These are phyloP conservation scores for Halcyon chelicuti DNA, from an alignment of 2,797 vertebrate genomes.

Conservation along the genomic window DNA sequence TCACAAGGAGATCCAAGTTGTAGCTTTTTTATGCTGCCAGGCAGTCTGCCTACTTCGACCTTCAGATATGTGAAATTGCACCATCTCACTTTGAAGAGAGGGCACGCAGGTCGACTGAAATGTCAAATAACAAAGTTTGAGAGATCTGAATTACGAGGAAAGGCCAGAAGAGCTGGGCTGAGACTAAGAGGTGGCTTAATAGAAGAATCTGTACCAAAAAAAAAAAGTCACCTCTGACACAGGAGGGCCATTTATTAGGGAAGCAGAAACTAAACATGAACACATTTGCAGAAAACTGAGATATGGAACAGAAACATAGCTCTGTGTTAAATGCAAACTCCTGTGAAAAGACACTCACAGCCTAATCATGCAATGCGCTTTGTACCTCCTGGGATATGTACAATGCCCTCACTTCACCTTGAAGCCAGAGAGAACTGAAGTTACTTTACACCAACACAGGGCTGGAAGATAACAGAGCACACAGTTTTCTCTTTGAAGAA, in stretches of 20 bases:
- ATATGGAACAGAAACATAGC: neutral
- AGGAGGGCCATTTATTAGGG: neutral
- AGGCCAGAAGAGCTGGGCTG: conserved; percentile 7
- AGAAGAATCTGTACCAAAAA: neutral
- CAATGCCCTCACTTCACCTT: conserved; percentile 20
- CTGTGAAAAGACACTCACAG: neutral
- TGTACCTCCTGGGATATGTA: neutral
- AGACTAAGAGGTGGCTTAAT: neutral
- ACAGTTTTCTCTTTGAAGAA: neutral
- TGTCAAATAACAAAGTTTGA: conserved; percentile 15
- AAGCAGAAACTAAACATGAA: conserved; percentile 8
- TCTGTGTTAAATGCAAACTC: neutral
- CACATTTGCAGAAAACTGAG: neutral
- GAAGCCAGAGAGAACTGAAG: neutral
- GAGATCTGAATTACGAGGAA: conserved; percentile 39
- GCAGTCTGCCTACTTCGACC: conserved; percentile 23
- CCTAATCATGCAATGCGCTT: neutral
- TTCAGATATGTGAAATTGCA: conserved; percentile 48
- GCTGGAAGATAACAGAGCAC: neutral
- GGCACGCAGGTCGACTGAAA: neutral
- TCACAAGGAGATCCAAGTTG: conserved; percentile 25
- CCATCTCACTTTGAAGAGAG: conserved; percentile 48
- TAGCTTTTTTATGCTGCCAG: conserved; percentile 24
- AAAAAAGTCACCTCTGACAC: conserved; percentile 22
- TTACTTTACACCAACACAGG: neutral